Base-by-base conservation (phyloP, 2,888 invertebrate species). In the Peribatodes rhomboidaria region DNA sequence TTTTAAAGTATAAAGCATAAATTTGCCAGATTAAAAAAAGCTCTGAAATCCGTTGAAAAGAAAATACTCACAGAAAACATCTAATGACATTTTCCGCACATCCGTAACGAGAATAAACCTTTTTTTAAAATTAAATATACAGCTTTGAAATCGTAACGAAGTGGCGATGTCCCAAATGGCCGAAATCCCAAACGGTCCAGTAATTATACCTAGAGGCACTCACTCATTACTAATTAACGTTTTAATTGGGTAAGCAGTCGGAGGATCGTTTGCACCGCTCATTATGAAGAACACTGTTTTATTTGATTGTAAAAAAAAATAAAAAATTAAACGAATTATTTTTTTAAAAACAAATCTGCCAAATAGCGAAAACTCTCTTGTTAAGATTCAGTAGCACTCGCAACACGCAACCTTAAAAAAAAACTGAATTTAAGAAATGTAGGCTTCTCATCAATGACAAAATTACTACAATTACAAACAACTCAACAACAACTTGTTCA, bases 221-320 rank as follows among this genome's bases (percentile, higher is more conserved):
- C 54, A 55, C 65, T 75, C 73, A 71, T 73, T 75, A 72, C 62
- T 69, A 72, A 75, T 74, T 73, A 73, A 70, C 74, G 71, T 74
- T 76, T 74, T 76, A 76, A 75, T 75, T 75, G 72, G 13, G 13
- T 20, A 13, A 59, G 60, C 54, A 41, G 41, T 41, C 41, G 8
- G 16, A 37, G 50, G 54, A 46, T 35, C 42, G 33, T 47, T 47
- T 35, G 27, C 31, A n/a, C 3, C 16, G 37, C 46, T 52, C 41
- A 35, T 54, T 61, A 47, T 35, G 33, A 18, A 54, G 22, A 33
- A 27, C 16, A 35, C 14, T 20, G 44, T 50, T 57, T 46, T 46
- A 46, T 46, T 46, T 22, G 4, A 46, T 27, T 27, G 2, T 27
- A 27, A 27, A 27, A 27, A 27, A 27, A 27, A 6, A 27, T 6